Evolutionary conservation across 2,888 invertebrate genomes (phyloP).

Genomic region (Hedya salicella): DNA sequence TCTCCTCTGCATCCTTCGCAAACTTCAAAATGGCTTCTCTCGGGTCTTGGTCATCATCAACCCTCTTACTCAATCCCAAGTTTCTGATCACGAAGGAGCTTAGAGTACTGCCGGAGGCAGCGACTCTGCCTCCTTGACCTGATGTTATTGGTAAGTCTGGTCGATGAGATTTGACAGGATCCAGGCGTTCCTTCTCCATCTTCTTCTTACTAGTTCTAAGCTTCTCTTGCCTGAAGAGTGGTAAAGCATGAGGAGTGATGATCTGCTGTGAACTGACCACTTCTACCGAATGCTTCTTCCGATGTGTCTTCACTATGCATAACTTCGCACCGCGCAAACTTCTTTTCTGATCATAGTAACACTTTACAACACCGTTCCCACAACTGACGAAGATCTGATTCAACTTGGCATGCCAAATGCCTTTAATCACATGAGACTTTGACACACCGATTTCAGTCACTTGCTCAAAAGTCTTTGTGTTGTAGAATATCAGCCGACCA

Average conservation of each 20-base stretch:
- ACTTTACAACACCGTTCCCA: constrained; percentile 95
- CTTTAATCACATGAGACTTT: constrained; percentile 93
- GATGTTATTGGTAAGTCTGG: constrained; percentile 95
- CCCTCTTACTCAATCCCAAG: constrained; percentile 95
- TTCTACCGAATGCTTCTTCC: constrained; percentile 93
- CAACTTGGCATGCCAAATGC: constrained; percentile 98
- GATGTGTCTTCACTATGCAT: constrained; percentile 92
- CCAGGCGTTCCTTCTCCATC: constrained; percentile 95
- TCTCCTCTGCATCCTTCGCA: constrained; percentile 97
- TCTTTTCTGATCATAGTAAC: constrained; percentile 94
- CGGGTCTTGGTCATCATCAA: constrained; percentile 97
- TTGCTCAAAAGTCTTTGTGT: constrained; percentile 90
- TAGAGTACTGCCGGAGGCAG: constrained; percentile 97
- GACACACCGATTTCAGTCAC: constrained; percentile 91
- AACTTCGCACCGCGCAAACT: constrained; percentile 96
- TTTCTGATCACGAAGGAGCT: constrained; percentile 98
- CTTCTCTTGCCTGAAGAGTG: constrained; percentile 96
- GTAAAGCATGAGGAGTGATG: constrained; percentile 98
- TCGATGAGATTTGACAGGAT: constrained; percentile 92
- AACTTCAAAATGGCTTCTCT: constrained; percentile 97
- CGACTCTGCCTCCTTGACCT: constrained; percentile 96
- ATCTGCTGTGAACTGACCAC: constrained; percentile 96
- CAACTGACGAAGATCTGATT: constrained; percentile 98
- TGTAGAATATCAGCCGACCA: constrained; percentile 92
- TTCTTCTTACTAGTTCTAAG: constrained; percentile 95